A percentile compares a stretch with the other conserved stretches of the same genome.
These are phyloP conservation scores for Syrrhaptes paradoxus DNA, from an alignment of 2,113 vertebrate species.

Conservation along the genomic window DNA sequence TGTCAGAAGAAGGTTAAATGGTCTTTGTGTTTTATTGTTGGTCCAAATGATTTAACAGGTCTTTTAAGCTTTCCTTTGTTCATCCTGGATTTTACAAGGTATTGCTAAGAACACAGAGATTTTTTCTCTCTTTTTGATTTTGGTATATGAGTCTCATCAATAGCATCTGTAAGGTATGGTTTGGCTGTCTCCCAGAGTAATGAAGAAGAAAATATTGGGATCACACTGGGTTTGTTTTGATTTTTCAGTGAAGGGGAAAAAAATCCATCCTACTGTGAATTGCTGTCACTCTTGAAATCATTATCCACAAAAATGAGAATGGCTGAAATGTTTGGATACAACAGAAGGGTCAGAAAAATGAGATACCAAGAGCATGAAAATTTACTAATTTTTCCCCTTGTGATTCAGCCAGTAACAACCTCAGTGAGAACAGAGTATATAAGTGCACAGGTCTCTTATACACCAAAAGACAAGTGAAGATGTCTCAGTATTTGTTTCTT, in stretches of 20 bases:
- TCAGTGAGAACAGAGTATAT: neutral
- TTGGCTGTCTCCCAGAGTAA: neutral
- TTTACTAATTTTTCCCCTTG: neutral
- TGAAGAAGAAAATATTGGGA: neutral
- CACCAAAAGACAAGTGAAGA: neutral
- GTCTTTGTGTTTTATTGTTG: slow-evolving; percentile 11
- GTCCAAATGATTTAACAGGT: slow-evolving; percentile 29
- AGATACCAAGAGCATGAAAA: neutral
- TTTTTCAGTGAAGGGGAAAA: neutral
- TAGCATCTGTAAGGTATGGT: neutral
- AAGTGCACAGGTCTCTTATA: neutral
- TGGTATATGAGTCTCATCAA: slow-evolving; percentile 13
- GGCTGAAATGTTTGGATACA: neutral
- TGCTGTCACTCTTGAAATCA: neutral
- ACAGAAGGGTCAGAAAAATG: neutral
- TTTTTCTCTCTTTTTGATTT: neutral
- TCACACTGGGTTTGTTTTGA: neutral
- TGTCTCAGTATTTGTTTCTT: neutral
- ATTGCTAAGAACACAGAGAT: neutral
- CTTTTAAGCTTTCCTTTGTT: slow-evolving; percentile 23
- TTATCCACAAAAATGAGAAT: neutral
- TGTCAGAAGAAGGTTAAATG: slow-evolving; percentile 43
- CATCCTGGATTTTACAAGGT: neutral
- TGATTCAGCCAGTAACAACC: neutral
- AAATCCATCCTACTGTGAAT: neutral